phyloP scores from a whole-genome alignment of 1,140 invertebrate genomes.

The Drosophila grimshawi region DNA sequence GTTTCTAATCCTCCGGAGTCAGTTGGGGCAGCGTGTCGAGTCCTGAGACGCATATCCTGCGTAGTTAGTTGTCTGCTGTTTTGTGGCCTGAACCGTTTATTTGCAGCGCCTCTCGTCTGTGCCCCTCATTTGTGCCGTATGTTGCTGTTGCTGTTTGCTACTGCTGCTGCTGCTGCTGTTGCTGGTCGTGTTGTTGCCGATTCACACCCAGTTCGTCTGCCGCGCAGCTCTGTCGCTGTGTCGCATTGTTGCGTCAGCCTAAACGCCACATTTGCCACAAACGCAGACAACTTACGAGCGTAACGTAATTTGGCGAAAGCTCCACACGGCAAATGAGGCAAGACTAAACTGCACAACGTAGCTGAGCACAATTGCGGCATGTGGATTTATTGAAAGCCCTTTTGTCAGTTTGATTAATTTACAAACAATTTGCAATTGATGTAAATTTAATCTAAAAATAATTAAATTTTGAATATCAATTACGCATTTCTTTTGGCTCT shows the following conservation, averaged over 20 bases:
- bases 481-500: no score
- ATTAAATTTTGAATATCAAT: no score
- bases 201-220: constrained; percentile 52
- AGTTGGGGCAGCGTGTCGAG: constrained; percentile 19
- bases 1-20: constrained; percentile 28
- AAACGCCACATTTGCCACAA: constrained; percentile 46
- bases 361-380: neutral
- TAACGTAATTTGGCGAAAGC: constrained; percentile 67
- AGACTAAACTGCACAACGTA: constrained; percentile 50
- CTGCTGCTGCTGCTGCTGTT: no score
- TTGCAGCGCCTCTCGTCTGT: constrained; percentile 33
- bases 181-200: neutral
- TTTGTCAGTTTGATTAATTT: no score
- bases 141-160: no score
- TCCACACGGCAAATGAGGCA: constrained; percentile 59
- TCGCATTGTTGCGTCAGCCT: constrained; percentile 30
- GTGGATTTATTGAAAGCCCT: neutral
- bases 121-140: no score
- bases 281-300: constrained; percentile 22
- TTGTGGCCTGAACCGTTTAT: constrained; percentile 78
- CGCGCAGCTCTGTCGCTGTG: constrained; percentile 4
- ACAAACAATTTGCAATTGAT: no score
- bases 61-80: constrained; percentile 77
- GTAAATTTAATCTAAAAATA: no score
- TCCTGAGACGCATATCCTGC: constrained; percentile 65